Evolutionary conservation across 1,140 invertebrate species (phyloP).

Genomic region (Heliothis subflexa): DNA sequence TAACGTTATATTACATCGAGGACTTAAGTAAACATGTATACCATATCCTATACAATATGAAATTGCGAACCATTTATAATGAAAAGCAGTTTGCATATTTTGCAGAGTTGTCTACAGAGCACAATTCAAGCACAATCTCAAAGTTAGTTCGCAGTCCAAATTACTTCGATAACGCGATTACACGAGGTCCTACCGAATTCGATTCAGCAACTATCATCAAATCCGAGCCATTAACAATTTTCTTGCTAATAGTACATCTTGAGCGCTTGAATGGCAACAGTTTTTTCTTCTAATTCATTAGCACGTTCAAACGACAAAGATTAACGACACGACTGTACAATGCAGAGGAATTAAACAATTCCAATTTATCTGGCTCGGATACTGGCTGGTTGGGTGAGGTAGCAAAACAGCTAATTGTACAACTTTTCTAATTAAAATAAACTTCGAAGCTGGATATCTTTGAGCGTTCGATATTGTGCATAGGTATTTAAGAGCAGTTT

Average conservation of each 20-base stretch:
- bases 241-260: conserved; percentile 15
- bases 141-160: not conserved
- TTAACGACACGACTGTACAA: conserved; percentile 51
- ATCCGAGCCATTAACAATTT: not conserved
- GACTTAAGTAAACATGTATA: no score
- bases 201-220: conserved; percentile 6
- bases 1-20: no score
- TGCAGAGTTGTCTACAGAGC: not conserved
- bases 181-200: not conserved
- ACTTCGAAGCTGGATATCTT: conserved; percentile 43
- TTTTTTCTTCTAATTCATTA: conserved; percentile 44
- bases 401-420: conserved; percentile 53
- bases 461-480: conserved; percentile 32
- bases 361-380: conserved; percentile 55
- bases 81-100: not conserved
- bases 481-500: not conserved
- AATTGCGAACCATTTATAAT: not conserved
- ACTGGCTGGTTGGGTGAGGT: conserved; percentile 48
- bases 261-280: not conserved
- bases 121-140: conserved; percentile 3
- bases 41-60: not conserved
- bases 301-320: conserved; percentile 50
- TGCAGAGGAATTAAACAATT: conserved; percentile 59
- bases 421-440: conserved; percentile 60
- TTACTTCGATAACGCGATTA: conserved; percentile 25